Evolutionary conservation across 2,888 invertebrate genomes (phyloP).

Genomic region (Criorhina ranunculi): DNA sequence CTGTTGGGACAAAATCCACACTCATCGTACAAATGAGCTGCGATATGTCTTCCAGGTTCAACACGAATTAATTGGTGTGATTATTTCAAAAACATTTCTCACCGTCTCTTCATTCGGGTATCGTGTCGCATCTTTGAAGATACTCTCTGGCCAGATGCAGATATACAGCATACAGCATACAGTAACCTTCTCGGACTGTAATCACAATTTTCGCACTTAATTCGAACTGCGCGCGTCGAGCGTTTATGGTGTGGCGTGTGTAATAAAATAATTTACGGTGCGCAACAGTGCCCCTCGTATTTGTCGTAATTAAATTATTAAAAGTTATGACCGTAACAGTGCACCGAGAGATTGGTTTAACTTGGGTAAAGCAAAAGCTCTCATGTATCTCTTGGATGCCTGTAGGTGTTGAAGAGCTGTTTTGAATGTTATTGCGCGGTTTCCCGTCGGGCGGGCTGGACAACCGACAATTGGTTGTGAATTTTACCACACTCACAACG

Average conservation of each 20-base stretch:
- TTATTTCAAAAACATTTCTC: conserved; percentile 40
- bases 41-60: conserved; percentile 27
- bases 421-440: conserved; percentile 35
- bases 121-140: conserved; percentile 28
- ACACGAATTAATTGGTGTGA: conserved; percentile 44
- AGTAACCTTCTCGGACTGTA: conserved; percentile 6
- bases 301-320: conserved; percentile 75
- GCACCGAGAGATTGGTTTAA: conserved; percentile 10
- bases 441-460: conserved; percentile 23
- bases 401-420: conserved; percentile 68
- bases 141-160: conserved; percentile 8
- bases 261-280: conserved; percentile 64
- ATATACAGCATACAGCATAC: background rate
- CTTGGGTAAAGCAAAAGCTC: conserved; percentile 17
- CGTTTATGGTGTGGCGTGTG: conserved; percentile 41
- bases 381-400: conserved; percentile 36
- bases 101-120: background rate
- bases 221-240: conserved; percentile 33
- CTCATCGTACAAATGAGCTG: conserved; percentile 15
- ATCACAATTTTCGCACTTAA: conserved; percentile 70
- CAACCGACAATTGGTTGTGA: conserved; percentile 11
- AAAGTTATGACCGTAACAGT: conserved; percentile 69
- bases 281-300: conserved; percentile 65
- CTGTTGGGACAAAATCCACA: background rate
- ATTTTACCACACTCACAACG: conserved; percentile 6